Percentiles rank a stretch among this genome's conserved stretches.
Conservation (phyloP, 1,140 invertebrate genomes). For the Drosophila bipectinata region DNA sequence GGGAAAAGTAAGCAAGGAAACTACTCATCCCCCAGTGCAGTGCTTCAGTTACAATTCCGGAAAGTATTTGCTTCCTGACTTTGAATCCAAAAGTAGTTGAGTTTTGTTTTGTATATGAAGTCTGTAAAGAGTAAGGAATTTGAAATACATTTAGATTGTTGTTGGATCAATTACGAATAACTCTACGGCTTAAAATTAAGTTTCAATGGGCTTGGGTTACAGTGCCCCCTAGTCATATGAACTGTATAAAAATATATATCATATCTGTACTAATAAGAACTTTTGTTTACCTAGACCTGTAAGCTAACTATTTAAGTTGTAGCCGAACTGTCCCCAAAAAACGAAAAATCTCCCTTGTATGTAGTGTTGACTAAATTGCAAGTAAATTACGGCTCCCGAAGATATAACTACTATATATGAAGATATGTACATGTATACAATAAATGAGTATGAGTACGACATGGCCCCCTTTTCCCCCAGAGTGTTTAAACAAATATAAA, state of each 20-base stretch:
- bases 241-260: slow-evolving; percentile 41
- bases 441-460: slow-evolving; percentile 40
- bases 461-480: slow-evolving; percentile 47
- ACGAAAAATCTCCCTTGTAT: slow-evolving; percentile 11
- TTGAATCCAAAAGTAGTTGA: slow-evolving; percentile 22
- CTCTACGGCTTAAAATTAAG: background rate
- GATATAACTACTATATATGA: slow-evolving; percentile 47
- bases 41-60: slow-evolving; percentile 28
- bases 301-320: slow-evolving; percentile 45
- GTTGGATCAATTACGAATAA: slow-evolving; percentile 34
- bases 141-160: slow-evolving; percentile 30
- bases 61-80: slow-evolving; percentile 42
- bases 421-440: slow-evolving; percentile 46
- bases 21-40: background rate
- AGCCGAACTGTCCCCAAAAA: slow-evolving; percentile 24
- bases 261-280: slow-evolving; percentile 33
- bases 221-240: slow-evolving; percentile 23
- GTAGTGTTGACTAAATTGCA: slow-evolving; percentile 25
- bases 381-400: slow-evolving; percentile 1
- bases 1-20: slow-evolving; percentile 16
- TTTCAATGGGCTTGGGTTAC: slow-evolving; percentile 1
- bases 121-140: background rate
- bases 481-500: slow-evolving; percentile 78
- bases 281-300: slow-evolving; percentile 42
- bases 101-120: slow-evolving; percentile 46